Evolutionary conservation across 2,888 invertebrate species (phyloP).

Genomic region (Lordiphosa andalusiaca): DNA sequence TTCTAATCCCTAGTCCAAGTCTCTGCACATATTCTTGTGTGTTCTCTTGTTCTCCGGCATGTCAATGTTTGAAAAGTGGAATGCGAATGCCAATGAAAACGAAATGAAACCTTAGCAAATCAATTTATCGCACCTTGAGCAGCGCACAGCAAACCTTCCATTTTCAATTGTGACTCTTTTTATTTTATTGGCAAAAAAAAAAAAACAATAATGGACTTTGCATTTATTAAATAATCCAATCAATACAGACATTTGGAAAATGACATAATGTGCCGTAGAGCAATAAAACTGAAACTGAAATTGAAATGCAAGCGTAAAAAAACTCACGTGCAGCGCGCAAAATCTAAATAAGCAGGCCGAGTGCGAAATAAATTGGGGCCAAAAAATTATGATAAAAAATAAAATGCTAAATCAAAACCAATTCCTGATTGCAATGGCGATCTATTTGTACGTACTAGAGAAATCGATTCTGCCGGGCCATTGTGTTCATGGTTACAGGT

Average conservation of each 20-base stretch:
- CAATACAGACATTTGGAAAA: slow-evolving; percentile 32
- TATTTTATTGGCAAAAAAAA: slow-evolving; percentile 44
- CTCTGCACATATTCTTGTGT: slow-evolving; percentile 1
- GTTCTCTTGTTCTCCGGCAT: slow-evolving; percentile 26
- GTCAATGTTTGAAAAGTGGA: slow-evolving; percentile 65
- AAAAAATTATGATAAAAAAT: slow-evolving; percentile 55
- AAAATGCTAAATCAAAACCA: slow-evolving; percentile 57
- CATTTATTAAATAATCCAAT: slow-evolving; percentile 20
- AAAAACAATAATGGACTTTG: slow-evolving; percentile 20
- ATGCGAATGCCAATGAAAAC: slow-evolving; percentile 68
- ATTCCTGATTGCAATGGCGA: slow-evolving; percentile 61
- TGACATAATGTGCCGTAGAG: slow-evolving; percentile 45
- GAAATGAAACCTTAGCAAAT: slow-evolving; percentile 72
- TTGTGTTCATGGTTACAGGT: slow-evolving; percentile 79
- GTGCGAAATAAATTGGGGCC: slow-evolving; percentile 38
- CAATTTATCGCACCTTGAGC: slow-evolving; percentile 70
- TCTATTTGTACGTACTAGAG: slow-evolving; percentile 72
- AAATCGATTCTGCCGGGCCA: slow-evolving; percentile 77
- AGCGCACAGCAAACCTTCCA: slow-evolving; percentile 55
- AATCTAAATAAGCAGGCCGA: slow-evolving; percentile 38
- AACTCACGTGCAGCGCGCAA: slow-evolving; percentile 48
- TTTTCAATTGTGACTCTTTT: slow-evolving; percentile 53
- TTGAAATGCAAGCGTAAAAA: slow-evolving; percentile 54
- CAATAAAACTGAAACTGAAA: slow-evolving; percentile 39
- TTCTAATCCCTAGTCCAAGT: too few species aligned